A percentile compares a stretch with the other conserved stretches of the same genome.
phyloP scores from a whole-genome alignment of 2,113 vertebrate species.

The Rafetus swinhoei region DNA sequence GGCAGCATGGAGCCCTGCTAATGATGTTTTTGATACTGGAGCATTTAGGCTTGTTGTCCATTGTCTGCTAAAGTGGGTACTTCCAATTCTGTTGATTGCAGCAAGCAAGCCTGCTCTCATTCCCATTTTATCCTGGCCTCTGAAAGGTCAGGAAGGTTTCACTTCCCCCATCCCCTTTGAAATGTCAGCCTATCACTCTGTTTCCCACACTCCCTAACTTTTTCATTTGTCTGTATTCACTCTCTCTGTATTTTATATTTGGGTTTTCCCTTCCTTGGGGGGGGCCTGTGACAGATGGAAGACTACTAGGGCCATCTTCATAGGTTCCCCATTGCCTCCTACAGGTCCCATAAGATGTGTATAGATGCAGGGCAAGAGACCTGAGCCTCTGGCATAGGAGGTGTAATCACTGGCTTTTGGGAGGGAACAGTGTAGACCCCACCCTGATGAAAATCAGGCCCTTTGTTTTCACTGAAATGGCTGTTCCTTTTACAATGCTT shows the following conservation, averaged over 20 bases:
- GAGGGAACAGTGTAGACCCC: background rate
- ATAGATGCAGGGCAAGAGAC: background rate
- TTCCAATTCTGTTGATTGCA: background rate
- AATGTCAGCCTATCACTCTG: background rate
- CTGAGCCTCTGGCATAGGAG: background rate
- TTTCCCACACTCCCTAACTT: background rate
- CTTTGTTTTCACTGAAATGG: background rate
- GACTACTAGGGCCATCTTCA: fast-evolving
- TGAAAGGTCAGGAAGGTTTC: background rate
- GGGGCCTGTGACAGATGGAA: fast-evolving
- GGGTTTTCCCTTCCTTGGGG: background rate
- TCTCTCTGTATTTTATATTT: background rate
- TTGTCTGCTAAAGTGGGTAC: background rate
- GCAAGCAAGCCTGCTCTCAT: background rate
- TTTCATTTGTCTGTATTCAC: fast-evolving
- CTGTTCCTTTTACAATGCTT: background rate
- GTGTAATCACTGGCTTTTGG: background rate
- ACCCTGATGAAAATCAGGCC: background rate
- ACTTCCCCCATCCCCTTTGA: background rate
- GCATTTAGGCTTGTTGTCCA: fast-evolving
- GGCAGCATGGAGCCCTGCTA: fast-evolving
- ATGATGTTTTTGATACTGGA: fast-evolving
- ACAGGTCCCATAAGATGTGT: fast-evolving
- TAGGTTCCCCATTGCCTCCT: background rate
- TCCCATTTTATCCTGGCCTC: background rate